Evolutionary conservation across 92 coral and sea anemone genomes (phyloP).

Genomic region (Actinostola sp.): DNA sequence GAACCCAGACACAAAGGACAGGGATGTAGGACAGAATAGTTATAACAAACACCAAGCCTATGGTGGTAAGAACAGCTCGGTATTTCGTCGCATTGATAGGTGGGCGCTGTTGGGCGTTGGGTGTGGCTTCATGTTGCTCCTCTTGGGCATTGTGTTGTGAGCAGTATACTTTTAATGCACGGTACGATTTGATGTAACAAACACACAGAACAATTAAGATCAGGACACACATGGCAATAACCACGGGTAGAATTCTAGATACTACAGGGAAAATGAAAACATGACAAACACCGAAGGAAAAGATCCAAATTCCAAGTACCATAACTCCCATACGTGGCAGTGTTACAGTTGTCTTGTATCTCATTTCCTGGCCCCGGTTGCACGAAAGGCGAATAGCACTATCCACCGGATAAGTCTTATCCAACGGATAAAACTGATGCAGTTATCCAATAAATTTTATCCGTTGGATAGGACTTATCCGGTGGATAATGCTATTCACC

Average conservation of each 20-base stretch:
- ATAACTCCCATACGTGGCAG: neutral
- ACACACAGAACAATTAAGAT: neutral
- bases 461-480: no score
- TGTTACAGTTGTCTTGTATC: conserved; percentile 11
- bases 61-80: conserved; percentile 4
- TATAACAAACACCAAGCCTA: conserved; percentile 2
- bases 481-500: no score
- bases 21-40: conserved; percentile 9
- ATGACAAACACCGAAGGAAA: neutral
- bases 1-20: neutral
- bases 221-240: neutral
- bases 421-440: no score
- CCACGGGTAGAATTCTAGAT: neutral
- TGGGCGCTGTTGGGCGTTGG: neutral
- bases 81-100: conserved; percentile 4
- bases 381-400: no score
- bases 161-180: neutral
- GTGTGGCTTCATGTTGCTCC: no score
- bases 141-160: neutral
- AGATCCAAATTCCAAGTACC: conserved; percentile 4
- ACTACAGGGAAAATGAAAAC: neutral
- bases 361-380: no score
- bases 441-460: no score
- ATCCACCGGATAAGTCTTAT: no score
- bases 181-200: conserved; percentile 9